Conservation (phyloP, 1,140 invertebrate genomes). For the Orchesella cincta region DNA sequence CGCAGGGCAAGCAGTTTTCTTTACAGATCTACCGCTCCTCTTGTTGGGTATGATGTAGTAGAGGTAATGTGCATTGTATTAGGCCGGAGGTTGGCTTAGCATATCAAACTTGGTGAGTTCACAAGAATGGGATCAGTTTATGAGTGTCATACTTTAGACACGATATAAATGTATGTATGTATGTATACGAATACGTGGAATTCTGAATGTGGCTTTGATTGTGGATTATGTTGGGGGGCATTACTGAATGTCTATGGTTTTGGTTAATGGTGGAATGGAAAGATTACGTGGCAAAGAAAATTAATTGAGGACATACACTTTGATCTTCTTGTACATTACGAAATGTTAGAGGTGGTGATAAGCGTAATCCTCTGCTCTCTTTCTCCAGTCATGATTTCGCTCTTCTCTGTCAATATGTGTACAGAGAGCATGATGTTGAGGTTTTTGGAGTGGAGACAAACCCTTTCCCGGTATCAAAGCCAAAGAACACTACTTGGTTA, state of each 20-base stretch:
- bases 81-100: no score
- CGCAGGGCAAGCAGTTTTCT: neutral
- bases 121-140: no score
- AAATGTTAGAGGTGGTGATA: constrained; percentile 23
- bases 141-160: no score
- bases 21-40: no score
- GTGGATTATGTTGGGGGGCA: no score
- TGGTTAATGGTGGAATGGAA: neutral
- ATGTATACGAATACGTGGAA: no score
- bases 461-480: neutral
- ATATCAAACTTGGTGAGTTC: no score
- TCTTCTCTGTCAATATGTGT: neutral
- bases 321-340: neutral
- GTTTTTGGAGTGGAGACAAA: neutral
- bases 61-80: no score
- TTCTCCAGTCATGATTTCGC: constrained; percentile 1
- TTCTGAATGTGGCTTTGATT: no score
- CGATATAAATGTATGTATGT: no score
- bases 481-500: neutral
- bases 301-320: constrained; percentile 24
- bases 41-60: no score
- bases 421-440: neutral
- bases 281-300: constrained; percentile 16
- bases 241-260: constrained; percentile 15
- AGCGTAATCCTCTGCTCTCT: constrained; percentile 6